Conservation (phyloP, 2,797 vertebrate species). For the Cynodonichthys magdalenae region DNA sequence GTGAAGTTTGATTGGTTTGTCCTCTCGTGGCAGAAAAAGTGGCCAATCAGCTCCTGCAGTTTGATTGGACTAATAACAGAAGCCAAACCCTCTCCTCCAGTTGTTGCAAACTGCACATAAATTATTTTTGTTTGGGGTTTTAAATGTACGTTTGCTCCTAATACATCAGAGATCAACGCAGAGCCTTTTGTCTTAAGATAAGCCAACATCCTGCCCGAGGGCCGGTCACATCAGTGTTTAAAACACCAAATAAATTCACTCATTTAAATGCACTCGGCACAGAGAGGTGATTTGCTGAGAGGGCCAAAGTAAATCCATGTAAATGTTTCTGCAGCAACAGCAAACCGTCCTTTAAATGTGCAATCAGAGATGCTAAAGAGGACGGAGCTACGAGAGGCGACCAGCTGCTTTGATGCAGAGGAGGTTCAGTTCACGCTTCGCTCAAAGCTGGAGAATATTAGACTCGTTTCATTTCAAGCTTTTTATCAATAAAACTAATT, state of each 20-base stretch:
- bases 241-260: background rate
- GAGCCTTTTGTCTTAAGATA: background rate
- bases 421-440: too few relatives aligned
- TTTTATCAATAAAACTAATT: too few relatives aligned
- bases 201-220: background rate
- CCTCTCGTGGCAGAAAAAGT: background rate
- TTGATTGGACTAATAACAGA: slow-evolving; percentile 5
- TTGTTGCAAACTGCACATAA: background rate
- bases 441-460: too few relatives aligned
- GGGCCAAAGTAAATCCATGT: background rate
- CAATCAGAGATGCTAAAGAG: background rate
- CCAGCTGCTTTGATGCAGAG: background rate
- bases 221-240: background rate
- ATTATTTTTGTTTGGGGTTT: background rate
- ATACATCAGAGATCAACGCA: background rate
- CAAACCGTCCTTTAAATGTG: background rate
- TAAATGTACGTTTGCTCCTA: background rate
- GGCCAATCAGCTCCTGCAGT: slow-evolving; percentile 16
- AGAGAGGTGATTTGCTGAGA: background rate
- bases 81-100: background rate
- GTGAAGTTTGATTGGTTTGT: slow-evolving; percentile 7
- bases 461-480: too few relatives aligned
- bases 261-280: background rate
- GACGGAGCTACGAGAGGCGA: background rate
- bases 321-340: background rate